Evolutionary conservation across 1,140 invertebrate genomes (phyloP), one percentile per base, ranked within the genome.

Genomic region (Hyles vespertilio): DNA sequence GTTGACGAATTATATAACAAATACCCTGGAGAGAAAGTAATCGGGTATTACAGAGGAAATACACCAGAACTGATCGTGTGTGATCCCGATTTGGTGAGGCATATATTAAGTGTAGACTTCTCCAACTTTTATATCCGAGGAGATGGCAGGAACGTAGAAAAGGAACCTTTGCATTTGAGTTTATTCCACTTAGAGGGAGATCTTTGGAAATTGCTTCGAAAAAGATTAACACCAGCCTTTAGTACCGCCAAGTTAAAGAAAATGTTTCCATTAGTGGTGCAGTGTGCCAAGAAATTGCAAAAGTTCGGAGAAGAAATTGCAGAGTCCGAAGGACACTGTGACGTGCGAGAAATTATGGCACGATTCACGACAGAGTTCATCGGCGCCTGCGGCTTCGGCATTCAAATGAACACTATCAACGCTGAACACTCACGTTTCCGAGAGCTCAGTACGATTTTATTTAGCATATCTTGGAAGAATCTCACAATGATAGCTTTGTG

Each of bases 171-270:
- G 6, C 47, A 67, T 2, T 32, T 33, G 5, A 89, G 88, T 65
- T 47, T 91, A 5, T 89, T 91, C 43, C 79, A 87, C 45, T 54
- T 71, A 0, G 74, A 79, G 2, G 90, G 89, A 3, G 85, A 90
- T 36, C 63, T 74, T 9, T 94, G 93, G 93, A 91, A 91, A 74
- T 70, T 90, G n/a, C 67, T 92, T 7, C 72, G 93, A 43, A 74
- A 82, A 12, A 91, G 92, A 49, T 69, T 93, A 47, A 91, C 90
- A 9, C 91, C 91, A 3, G 90, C 91, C 1, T 93, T 93, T 70
- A 92, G 91, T 1, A 80, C 89, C 2, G 87, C 87, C 10, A 93
- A 93, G 73, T 82, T 94, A 51, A 91, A 89, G 69, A 76, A 76
- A 10, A 92, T 93, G 89, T 90, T 89, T 61, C 79, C 88, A 0